These are phyloP conservation scores for Hofmannophila pseudospretella DNA, from an alignment of 2,888 invertebrate genomes.

Conservation along the genomic window DNA sequence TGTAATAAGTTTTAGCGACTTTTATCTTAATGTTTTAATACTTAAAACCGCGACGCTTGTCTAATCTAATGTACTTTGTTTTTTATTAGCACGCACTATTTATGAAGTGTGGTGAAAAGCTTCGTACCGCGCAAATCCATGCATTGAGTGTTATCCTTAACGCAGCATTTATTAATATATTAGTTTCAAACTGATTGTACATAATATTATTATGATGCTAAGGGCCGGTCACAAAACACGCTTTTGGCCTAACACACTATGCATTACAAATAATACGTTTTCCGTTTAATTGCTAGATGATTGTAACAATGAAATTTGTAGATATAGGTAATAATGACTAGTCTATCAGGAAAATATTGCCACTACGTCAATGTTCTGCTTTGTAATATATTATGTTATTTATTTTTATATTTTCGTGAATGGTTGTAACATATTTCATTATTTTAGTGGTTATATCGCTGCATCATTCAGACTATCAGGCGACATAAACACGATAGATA, in stretches of 20 bases:
- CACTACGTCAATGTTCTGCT: constrained; percentile 71
- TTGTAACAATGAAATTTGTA: constrained; percentile 48
- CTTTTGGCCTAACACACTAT: constrained; percentile 21
- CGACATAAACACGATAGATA: constrained; percentile 28
- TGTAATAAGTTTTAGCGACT: not conserved
- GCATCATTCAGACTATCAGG: constrained; percentile 56
- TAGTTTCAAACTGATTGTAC: constrained; percentile 26
- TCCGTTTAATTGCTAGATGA: constrained; percentile 40
- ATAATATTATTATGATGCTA: constrained; percentile 19
- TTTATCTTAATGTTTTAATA: not conserved
- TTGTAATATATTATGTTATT: constrained; percentile 74
- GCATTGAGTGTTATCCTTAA: not conserved
- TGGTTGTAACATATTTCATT: constrained; percentile 59
- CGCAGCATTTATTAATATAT: not conserved
- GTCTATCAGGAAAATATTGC: constrained; percentile 74
- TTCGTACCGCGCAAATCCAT: constrained; percentile 4
- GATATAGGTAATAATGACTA: constrained; percentile 71
- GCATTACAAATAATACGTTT: constrained; percentile 30
- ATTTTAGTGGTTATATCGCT: constrained; percentile 46
- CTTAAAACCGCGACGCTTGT: constrained; percentile 7
- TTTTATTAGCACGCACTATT: not conserved
- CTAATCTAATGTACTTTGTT: constrained; percentile 7
- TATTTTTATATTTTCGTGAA: constrained; percentile 62
- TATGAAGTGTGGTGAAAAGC: constrained; percentile 2
- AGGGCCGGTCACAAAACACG: constrained; percentile 10